Evolutionary conservation across 2,888 invertebrate species (phyloP), one percentile per base, ranked within the genome.

Genomic region (Dolomedes plantarius): DNA sequence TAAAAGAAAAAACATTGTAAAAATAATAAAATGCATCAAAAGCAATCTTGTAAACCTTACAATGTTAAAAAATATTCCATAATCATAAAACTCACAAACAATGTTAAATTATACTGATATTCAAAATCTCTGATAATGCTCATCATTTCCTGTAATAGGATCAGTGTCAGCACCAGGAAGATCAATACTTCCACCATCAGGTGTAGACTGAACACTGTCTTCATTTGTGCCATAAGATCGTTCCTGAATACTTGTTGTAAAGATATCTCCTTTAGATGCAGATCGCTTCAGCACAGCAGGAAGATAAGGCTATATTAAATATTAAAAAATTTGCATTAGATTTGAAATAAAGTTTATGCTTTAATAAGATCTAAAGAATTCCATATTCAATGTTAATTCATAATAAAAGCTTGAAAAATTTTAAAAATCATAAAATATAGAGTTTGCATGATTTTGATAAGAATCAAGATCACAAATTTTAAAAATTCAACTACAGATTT

Each of bases 141-240:
- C 86, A 62, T 28, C 41, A 65, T 50, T 19, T 23, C 56, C 68
- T 29, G 73, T 46, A 28, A 79, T 62, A 78, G 73, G 74, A 46
- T 86, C 79, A 69, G 19, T 68, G 23, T 78, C 85, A 39, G 68
- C n/a, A 46, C 41, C 39, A 69, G 78, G 68, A 19, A 86, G 41
- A 75, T 74, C 78, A 28, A 86, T 62, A 29, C 72, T 86, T 64
- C 81, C 87, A 62, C 65, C 79, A 75, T 87, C 83, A 16, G 87
- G 87, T 72, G 87, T 83, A 7, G 87, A 67, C 31, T 80, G 73
- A 6, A 86, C 74, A 72, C 88, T 88, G 56, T 86, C 81, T 67
- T 88, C 88, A 81, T 83, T 88, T 9, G 88, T 88, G n/a, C 88
- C 88, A 74, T 88, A 88, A 13, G 87, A 81, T 23, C 79, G 29